Evolutionary conservation across 2,113 vertebrate genomes (phyloP).

Genomic region (Vireo altiloquus): DNA sequence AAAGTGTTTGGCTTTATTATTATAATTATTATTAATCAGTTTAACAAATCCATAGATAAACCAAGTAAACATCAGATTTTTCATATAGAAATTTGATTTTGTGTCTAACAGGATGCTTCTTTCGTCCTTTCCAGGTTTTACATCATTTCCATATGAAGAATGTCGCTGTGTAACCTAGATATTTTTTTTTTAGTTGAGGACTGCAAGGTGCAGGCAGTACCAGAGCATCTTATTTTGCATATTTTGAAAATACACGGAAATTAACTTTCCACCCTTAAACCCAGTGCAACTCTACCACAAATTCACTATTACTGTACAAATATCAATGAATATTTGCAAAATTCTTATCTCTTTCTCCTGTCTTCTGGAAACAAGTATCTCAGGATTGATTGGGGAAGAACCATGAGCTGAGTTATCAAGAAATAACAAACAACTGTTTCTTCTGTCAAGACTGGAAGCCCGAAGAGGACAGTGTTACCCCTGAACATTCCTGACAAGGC

Average conservation of each 20-base stretch:
- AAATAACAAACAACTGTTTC: background rate
- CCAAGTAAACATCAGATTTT: background rate
- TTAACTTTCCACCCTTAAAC: background rate
- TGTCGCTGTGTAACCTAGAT: background rate
- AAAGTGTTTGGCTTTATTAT: background rate
- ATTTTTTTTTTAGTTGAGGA: background rate
- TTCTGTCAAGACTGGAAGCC: background rate
- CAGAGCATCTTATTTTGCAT: background rate
- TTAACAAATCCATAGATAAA: background rate
- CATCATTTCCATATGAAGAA: background rate
- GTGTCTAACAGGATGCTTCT: background rate
- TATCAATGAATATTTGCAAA: background rate
- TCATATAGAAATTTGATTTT: background rate
- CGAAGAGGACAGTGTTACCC: background rate
- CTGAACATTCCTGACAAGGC: background rate
- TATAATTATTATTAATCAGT: background rate
- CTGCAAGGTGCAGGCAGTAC: background rate
- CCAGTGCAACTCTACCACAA: background rate
- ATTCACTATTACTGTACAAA: background rate
- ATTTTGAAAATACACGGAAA: background rate
- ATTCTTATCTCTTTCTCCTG: accelerated
- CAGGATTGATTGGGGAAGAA: background rate
- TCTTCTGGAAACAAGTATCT: background rate
- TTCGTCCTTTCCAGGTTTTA: background rate
- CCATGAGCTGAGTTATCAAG: background rate